phyloP scores from a whole-genome alignment of 2,113 vertebrate species.

The Odocoileus virginianus region DNA sequence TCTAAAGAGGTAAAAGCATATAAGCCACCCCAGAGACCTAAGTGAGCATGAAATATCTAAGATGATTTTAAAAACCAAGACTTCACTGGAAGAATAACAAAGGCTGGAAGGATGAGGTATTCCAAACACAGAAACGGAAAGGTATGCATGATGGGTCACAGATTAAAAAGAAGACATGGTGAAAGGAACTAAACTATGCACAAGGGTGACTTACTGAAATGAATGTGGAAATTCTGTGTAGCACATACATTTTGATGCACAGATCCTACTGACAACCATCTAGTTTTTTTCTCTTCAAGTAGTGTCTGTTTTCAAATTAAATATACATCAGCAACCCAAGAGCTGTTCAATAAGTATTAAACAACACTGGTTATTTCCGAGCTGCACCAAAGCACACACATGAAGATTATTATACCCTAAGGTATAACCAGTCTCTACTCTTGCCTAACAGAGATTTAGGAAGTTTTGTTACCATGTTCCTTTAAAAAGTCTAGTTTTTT shows the following conservation, averaged over 20 bases:
- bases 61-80: neutral
- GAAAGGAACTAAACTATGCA: neutral
- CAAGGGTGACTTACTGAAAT: neutral
- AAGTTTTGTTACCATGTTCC: neutral
- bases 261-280: neutral
- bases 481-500: slow-evolving; percentile 10
- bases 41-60: neutral
- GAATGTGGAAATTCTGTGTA: neutral
- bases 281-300: neutral
- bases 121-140: neutral
- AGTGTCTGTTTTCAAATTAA: neutral
- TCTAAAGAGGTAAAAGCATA: neutral
- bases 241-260: neutral
- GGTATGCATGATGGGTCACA: neutral
- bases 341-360: neutral
- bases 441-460: neutral
- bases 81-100: neutral
- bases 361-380: neutral
- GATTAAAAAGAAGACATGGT: neutral
- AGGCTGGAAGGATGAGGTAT: neutral
- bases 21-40: neutral
- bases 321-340: neutral
- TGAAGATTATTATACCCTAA: neutral
- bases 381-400: neutral
- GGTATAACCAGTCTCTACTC: neutral